phyloP scores from a whole-genome alignment of 2,888 invertebrate genomes.

The Apoda limacodes region DNA sequence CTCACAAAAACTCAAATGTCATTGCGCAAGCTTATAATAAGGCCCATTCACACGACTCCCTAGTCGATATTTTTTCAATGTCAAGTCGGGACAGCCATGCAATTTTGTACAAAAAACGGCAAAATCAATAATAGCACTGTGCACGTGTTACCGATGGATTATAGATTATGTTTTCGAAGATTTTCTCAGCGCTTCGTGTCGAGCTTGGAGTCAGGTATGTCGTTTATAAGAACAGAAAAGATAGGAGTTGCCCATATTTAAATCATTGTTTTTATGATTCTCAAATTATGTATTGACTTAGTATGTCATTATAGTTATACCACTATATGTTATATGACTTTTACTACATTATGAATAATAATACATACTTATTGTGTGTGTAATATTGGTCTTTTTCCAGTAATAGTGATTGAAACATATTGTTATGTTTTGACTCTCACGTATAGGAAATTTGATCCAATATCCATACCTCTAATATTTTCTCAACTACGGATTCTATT shows the following conservation, averaged over 20 bases:
- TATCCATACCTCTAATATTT: too few relatives aligned
- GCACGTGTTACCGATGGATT: conserved; percentile 68
- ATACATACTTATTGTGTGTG: too few relatives aligned
- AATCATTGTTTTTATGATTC: neutral
- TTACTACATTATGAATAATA: too few relatives aligned
- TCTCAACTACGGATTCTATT: too few relatives aligned
- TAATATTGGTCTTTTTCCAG: too few relatives aligned
- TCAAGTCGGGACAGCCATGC: conserved; percentile 54
- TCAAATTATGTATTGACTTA: too few relatives aligned
- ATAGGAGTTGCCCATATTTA: conserved; percentile 25
- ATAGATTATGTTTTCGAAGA: conserved; percentile 62
- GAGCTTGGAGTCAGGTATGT: conserved; percentile 53
- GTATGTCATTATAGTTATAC: too few relatives aligned
- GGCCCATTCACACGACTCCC: conserved; percentile 57
- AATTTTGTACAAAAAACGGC: conserved; percentile 65
- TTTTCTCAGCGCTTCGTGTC: conserved; percentile 56
- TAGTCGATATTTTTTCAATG: conserved; percentile 55
- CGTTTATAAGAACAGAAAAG: conserved; percentile 23
- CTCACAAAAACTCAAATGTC: conserved; percentile 54
- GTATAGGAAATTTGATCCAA: too few relatives aligned
- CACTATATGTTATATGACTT: too few relatives aligned
- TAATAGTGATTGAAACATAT: too few relatives aligned
- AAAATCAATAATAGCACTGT: conserved; percentile 66
- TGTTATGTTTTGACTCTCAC: too few relatives aligned
- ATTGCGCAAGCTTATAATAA: conserved; percentile 66